Conservation (phyloP, 2,113 vertebrate genomes). For the Oenanthe oenanthe region DNA sequence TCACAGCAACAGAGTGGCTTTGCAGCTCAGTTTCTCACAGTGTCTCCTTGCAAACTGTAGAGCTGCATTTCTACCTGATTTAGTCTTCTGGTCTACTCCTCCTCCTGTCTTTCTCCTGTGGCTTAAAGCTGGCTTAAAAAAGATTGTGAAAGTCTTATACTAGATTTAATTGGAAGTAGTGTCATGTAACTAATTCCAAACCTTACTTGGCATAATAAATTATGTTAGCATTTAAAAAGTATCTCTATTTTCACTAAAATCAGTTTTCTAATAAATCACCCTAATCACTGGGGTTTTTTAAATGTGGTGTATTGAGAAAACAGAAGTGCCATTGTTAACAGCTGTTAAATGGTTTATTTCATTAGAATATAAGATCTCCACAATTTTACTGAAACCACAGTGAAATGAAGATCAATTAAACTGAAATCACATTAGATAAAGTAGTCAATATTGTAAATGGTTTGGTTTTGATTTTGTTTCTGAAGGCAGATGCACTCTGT, state of each 20-base stretch:
- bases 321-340: background rate
- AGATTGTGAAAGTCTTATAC: background rate
- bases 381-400: background rate
- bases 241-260: background rate
- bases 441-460: background rate
- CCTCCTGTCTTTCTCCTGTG: background rate
- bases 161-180: background rate
- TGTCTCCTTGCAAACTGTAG: background rate
- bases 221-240: background rate
- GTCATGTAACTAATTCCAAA: background rate
- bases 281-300: background rate
- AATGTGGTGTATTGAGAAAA: background rate
- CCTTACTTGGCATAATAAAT: background rate
- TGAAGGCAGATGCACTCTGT: background rate
- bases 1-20: background rate
- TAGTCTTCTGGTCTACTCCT: background rate
- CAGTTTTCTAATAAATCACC: background rate
- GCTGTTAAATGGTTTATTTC: background rate
- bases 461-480: background rate
- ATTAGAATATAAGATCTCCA: background rate
- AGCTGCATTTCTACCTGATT: background rate
- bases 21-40: background rate
- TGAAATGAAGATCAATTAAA: background rate
- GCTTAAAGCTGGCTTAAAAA: background rate
- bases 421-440: background rate